phyloP scores from a whole-genome alignment of 1,140 invertebrate species.

The Calephelis virginiensis region DNA sequence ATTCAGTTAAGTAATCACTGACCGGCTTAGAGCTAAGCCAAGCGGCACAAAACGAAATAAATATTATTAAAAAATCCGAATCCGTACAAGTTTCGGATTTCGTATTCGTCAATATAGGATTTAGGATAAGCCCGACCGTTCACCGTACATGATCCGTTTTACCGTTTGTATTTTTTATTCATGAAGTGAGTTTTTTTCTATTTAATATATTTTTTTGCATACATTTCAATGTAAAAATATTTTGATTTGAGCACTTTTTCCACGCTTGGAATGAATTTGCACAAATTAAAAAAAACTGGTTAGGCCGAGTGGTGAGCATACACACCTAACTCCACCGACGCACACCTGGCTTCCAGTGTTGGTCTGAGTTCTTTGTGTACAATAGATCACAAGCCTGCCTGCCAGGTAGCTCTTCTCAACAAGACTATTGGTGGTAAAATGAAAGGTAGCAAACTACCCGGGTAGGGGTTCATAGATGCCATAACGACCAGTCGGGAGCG shows the following conservation, averaged over 20 bases:
- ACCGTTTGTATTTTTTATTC: constrained; percentile 22
- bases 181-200: constrained; percentile 28
- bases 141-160: constrained; percentile 30
- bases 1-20: constrained; percentile 15
- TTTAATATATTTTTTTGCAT: not conserved
- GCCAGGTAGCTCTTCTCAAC: too few species aligned
- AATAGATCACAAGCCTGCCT: too few species aligned
- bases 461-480: too few species aligned
- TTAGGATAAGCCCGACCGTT: constrained; percentile 22
- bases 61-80: constrained; percentile 18
- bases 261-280: not conserved
- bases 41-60: constrained; percentile 19
- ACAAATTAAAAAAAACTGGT: not conserved
- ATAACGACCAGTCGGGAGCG: too few species aligned
- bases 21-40: constrained; percentile 20
- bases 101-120: constrained; percentile 27
- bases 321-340: too few species aligned
- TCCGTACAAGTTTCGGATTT: constrained; percentile 22
- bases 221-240: not conserved
- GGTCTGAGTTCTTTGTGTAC: too few species aligned
- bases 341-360: too few species aligned
- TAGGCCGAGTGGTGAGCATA: too few species aligned
- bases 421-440: too few species aligned
- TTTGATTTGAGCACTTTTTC: not conserved
- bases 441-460: too few species aligned